Percentiles rank a stretch among this genome's conserved stretches.
These are phyloP conservation scores for Heliconius ismenius DNA, from an alignment of 2,888 invertebrate genomes.

Conservation along the genomic window DNA sequence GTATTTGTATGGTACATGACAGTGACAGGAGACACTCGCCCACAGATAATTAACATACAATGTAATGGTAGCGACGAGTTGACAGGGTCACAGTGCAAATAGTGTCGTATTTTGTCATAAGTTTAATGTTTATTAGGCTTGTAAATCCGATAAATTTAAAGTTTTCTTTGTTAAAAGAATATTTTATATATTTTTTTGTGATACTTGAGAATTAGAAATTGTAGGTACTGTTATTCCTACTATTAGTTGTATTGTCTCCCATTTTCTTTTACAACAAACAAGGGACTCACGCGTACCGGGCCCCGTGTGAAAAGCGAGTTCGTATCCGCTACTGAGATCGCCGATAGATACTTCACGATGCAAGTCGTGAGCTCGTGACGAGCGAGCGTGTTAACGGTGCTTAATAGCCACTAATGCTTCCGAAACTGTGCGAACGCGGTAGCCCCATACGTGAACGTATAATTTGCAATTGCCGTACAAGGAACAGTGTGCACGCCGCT, in stretches of 20 bases:
- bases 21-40: conserved; percentile 56
- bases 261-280: conserved; percentile 22
- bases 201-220: background rate
- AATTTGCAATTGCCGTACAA: conserved; percentile 65
- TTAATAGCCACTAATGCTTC: conserved; percentile 82
- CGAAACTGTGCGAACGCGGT: conserved; percentile 82
- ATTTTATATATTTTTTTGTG: background rate
- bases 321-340: conserved; percentile 74
- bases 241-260: conserved; percentile 2
- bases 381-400: conserved; percentile 78
- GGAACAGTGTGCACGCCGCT: conserved; percentile 45
- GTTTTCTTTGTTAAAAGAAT: background rate
- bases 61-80: conserved; percentile 68
- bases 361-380: conserved; percentile 78
- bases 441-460: conserved; percentile 78
- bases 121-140: background rate
- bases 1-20: conserved; percentile 48
- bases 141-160: background rate
- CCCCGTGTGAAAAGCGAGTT: conserved; percentile 72
- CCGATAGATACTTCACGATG: conserved; percentile 76
- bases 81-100: conserved; percentile 55
- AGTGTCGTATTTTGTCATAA: conserved; percentile 25
- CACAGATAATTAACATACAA: conserved; percentile 74
- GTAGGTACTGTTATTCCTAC: background rate
- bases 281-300: conserved; percentile 34